Evolutionary conservation across 30 jellyfish, hydroid and myxozoan species (phyloP).

Genomic region (Aurelia coerulea): DNA sequence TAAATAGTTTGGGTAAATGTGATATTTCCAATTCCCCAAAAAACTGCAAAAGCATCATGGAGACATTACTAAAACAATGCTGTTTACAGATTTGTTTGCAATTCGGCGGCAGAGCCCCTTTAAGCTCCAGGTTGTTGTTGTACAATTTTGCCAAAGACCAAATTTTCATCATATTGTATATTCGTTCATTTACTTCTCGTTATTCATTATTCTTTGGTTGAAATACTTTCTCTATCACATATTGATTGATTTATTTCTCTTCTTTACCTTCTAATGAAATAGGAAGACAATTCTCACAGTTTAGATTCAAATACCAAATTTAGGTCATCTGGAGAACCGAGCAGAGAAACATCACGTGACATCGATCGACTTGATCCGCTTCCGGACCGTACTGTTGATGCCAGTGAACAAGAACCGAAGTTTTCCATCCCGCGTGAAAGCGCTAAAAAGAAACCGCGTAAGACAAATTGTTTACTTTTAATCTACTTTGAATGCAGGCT

Average conservation of each 20-base stretch:
- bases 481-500: not conserved
- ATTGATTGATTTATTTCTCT: constrained; percentile 45
- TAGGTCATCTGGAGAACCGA: constrained; percentile 75
- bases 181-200: too few relatives aligned
- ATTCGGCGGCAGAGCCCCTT: too few relatives aligned
- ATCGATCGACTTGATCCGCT: constrained; percentile 1
- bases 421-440: constrained; percentile 15
- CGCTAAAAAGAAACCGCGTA: not conserved
- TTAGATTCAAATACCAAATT: constrained; percentile 79
- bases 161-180: too few relatives aligned
- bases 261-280: constrained; percentile 71
- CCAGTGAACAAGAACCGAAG: not conserved
- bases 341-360: constrained; percentile 38
- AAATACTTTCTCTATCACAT: constrained; percentile 16
- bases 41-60: too few relatives aligned
- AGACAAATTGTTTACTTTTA: not conserved
- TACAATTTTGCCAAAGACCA: too few relatives aligned
- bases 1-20: too few relatives aligned
- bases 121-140: too few relatives aligned
- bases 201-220: too few relatives aligned
- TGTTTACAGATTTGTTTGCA: too few relatives aligned
- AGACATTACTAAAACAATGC: too few relatives aligned
- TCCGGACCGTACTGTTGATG: not conserved
- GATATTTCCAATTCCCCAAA: too few relatives aligned
- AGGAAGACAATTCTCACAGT: constrained; percentile 88